Evolutionary conservation across 2,797 vertebrate genomes (phyloP).

Genomic region (Lutjanus campechanus): DNA sequence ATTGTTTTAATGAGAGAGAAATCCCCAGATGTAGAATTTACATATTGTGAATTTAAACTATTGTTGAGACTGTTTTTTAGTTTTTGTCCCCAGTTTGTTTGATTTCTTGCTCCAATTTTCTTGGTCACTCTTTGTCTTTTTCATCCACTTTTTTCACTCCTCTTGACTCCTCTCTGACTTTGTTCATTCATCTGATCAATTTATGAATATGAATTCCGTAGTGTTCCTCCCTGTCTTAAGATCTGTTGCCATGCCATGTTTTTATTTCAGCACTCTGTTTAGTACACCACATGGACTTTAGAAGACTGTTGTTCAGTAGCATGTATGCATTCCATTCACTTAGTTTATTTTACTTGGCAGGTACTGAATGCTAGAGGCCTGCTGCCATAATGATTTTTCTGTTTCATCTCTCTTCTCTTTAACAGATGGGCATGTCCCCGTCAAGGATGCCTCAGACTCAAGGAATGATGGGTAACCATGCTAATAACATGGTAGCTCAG

Average conservation of each 20-base stretch:
- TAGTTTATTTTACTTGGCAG: constrained; percentile 6
- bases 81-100: not conserved
- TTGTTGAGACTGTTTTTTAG: not conserved
- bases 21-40: too few relatives aligned
- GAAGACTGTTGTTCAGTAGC: not conserved
- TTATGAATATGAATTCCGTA: constrained; percentile 15
- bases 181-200: constrained; percentile 6
- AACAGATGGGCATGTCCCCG: constrained; percentile 96
- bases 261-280: constrained; percentile 9
- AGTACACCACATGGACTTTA: constrained; percentile 8
- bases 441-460: constrained; percentile 95
- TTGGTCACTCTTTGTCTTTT: not conserved
- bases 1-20: too few relatives aligned
- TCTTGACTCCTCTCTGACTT: too few relatives aligned
- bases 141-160: not conserved
- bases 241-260: constrained; percentile 17
- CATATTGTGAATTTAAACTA: not conserved
- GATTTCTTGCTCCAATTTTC: not conserved
- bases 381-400: constrained; percentile 17
- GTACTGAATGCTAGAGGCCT: not conserved
- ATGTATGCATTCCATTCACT: constrained; percentile 17
- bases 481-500: constrained; percentile 92
- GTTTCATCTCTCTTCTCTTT: constrained; percentile 46
- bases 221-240: constrained; percentile 24
- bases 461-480: constrained; percentile 92